Conservation (phyloP, 1,140 invertebrate genomes). For the Phocides pigmalion region DNA sequence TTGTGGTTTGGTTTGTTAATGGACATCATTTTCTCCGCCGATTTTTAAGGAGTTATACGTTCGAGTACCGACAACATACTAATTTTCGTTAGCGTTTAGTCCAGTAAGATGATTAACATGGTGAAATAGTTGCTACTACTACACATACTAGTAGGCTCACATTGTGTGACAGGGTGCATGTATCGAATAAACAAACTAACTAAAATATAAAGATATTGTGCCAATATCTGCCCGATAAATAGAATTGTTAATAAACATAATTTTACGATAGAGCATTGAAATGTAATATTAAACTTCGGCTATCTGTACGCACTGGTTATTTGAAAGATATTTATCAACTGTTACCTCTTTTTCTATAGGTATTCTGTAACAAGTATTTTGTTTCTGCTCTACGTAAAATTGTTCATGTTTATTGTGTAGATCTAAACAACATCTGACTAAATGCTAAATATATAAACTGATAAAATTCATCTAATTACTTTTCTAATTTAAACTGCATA, state of each 20-base stretch:
- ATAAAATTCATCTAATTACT: slow-evolving; percentile 14
- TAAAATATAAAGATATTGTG: slow-evolving; percentile 23
- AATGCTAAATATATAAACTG: slow-evolving; percentile 22
- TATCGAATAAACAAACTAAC: slow-evolving; percentile 55
- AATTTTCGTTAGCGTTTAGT: slow-evolving; percentile 32
- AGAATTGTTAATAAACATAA: slow-evolving; percentile 27
- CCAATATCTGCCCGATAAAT: slow-evolving; percentile 24
- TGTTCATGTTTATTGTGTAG: slow-evolving; percentile 32
- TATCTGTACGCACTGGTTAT: background rate
- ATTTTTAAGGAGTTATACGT: slow-evolving; percentile 28
- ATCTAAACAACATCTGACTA: slow-evolving; percentile 27
- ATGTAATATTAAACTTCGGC: background rate
- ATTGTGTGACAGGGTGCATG: slow-evolving; percentile 81
- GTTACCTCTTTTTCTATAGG: background rate
- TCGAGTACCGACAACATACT: slow-evolving; percentile 29
- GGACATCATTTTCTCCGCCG: slow-evolving; percentile 29
- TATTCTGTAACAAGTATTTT: background rate
- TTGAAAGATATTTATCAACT: background rate
- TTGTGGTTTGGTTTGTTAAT: slow-evolving; percentile 57
- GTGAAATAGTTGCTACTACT: slow-evolving; percentile 35
- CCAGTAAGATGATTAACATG: slow-evolving; percentile 16
- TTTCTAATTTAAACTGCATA: slow-evolving; percentile 28
- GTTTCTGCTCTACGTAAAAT: slow-evolving; percentile 45
- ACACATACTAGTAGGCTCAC: slow-evolving; percentile 55
- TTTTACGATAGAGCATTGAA: slow-evolving; percentile 27